These are phyloP conservation scores for Apodemia hepburni DNA, from an alignment of 2,888 invertebrate species.

Conservation along the genomic window DNA sequence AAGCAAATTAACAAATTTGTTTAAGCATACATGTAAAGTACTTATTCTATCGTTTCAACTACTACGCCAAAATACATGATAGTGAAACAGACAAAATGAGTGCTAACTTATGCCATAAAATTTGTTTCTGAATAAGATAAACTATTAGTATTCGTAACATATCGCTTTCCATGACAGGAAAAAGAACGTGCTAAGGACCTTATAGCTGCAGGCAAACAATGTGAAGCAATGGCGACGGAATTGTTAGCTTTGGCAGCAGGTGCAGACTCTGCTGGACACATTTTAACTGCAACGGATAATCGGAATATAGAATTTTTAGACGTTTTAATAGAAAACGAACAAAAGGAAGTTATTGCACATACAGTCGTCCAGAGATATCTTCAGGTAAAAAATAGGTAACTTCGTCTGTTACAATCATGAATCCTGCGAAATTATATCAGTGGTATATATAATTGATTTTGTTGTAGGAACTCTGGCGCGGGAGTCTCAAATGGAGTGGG, in stretches of 20 bases:
- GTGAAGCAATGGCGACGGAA: conserved; percentile 99
- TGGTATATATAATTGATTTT: conserved; percentile 31
- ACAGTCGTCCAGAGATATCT: conserved; percentile 98
- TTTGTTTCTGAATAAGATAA: background rate
- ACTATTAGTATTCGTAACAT: background rate
- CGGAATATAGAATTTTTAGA: conserved; percentile 97
- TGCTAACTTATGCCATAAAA: too few relatives aligned
- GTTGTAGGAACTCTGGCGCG: conserved; percentile 97
- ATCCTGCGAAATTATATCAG: conserved; percentile 23
- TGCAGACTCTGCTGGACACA: conserved; percentile 95
- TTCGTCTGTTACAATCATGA: conserved; percentile 40
- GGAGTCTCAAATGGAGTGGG: conserved; percentile 97
- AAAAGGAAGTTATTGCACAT: conserved; percentile 98
- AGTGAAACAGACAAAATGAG: too few relatives aligned
- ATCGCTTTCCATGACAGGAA: conserved; percentile 78
- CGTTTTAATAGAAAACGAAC: conserved; percentile 98
- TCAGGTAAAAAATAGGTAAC: conserved; percentile 87
- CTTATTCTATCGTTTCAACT: too few relatives aligned
- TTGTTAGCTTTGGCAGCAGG: conserved; percentile 95
- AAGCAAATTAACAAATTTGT: too few relatives aligned
- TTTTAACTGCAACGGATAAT: conserved; percentile 96
- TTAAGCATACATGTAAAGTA: too few relatives aligned
- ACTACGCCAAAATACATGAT: too few relatives aligned
- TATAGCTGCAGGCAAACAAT: conserved; percentile 96
- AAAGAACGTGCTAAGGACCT: conserved; percentile 99